Evolutionary conservation across 2,797 vertebrate genomes (phyloP).

Genomic region (Melanogrammus aeglefinus): DNA sequence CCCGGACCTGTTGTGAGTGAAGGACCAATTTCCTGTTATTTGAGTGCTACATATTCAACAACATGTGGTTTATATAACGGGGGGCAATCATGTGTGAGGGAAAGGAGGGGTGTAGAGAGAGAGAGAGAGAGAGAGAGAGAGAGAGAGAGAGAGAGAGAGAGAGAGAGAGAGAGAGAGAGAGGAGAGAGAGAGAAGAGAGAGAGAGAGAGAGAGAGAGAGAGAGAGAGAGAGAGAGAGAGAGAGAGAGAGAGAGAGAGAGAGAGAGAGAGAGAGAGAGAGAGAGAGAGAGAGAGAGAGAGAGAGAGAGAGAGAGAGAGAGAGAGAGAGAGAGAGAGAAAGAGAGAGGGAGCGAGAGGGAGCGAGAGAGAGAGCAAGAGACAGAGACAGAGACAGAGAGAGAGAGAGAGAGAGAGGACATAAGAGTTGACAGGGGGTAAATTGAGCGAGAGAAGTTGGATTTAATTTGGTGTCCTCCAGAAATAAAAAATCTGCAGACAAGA

Average conservation of each 20-base stretch:
- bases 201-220: not conserved
- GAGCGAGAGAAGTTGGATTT: no score
- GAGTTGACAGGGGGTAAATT: no score
- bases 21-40: slow-evolving; percentile 24
- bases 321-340: no score
- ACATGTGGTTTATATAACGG: slow-evolving; percentile 14
- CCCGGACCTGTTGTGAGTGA: slow-evolving; percentile 23
- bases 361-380: no score
- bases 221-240: no score
- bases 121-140: not conserved
- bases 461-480: no score
- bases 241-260: no score
- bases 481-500: no score
- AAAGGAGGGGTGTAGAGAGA: not conserved
- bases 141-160: not conserved
- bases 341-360: not conserved
- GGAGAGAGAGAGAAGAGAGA: not conserved
- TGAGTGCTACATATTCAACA: slow-evolving; percentile 9
- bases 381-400: no score
- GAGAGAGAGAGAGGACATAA: no score
- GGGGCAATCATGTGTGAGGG: slow-evolving; percentile 6
- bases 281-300: not conserved
- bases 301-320: not conserved
- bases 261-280: not conserved
- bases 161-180: not conserved